Evolutionary conservation across 2,888 invertebrate genomes (phyloP).

Genomic region (Cheilosia soror): DNA sequence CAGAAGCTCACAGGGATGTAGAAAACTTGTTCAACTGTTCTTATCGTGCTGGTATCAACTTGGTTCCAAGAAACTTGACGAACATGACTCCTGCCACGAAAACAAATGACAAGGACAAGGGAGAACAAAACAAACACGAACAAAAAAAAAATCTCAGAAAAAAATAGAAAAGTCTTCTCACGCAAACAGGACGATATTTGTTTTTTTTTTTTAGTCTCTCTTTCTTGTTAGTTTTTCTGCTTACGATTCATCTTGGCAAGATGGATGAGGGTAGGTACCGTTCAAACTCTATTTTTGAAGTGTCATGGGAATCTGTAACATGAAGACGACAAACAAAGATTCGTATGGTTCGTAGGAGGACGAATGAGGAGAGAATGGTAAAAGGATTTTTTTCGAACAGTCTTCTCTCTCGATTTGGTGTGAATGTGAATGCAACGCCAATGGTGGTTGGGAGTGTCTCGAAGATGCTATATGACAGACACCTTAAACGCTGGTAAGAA

Average conservation of each 20-base stretch:
- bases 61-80: conserved; percentile 55
- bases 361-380: conserved; percentile 2
- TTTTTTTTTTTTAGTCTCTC: conserved; percentile 13
- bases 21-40: conserved; percentile 30
- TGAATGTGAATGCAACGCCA: conserved; percentile 1
- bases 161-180: conserved; percentile 55
- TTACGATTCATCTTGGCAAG: conserved; percentile 56
- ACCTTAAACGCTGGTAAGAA: conserved; percentile 40
- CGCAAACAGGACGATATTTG: conserved; percentile 53
- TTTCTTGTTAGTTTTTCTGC: conserved; percentile 59
- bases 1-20: conserved; percentile 9
- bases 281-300: conserved; percentile 59
- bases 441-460: not conserved
- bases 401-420: conserved; percentile 24
- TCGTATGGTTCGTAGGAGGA: conserved; percentile 14
- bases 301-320: conserved; percentile 69
- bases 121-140: conserved; percentile 4
- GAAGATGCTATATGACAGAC: conserved; percentile 26
- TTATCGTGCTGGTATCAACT: conserved; percentile 55
- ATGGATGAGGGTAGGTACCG: conserved; percentile 58
- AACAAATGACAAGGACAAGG: conserved; percentile 34
- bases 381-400: not conserved
- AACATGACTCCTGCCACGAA: conserved; percentile 55
- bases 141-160: conserved; percentile 7
- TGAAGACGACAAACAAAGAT: conserved; percentile 61